A percentile compares a stretch with the other conserved stretches of the same genome.
These are phyloP conservation scores for Protula sp. DNA, from an alignment of 2,888 invertebrate genomes.

Conservation along the genomic window DNA sequence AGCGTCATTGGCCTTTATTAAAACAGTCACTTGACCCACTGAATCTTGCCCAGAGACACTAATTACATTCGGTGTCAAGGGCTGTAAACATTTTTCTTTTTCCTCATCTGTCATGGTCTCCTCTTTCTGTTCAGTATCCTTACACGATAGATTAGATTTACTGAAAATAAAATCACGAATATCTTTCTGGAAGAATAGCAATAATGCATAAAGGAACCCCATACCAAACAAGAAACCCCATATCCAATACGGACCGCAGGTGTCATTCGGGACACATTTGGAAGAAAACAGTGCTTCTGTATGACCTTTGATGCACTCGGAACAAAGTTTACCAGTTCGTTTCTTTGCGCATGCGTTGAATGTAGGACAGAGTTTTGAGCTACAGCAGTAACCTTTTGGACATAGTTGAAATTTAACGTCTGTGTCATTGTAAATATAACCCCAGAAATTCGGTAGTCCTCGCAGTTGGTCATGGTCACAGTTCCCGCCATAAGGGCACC, in stretches of 20 bases:
- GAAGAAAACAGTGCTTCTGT: constrained; percentile 26
- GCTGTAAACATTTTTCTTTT: not conserved
- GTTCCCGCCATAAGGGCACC: constrained; percentile 23
- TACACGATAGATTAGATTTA: not conserved
- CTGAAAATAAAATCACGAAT: constrained; percentile 23
- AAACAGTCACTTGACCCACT: no score
- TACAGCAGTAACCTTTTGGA: constrained; percentile 24
- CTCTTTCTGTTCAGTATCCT: not conserved
- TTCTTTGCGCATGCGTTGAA: constrained; percentile 20
- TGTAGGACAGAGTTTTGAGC: constrained; percentile 8
- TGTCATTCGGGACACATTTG: constrained; percentile 15
- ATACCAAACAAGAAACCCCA: constrained; percentile 14
- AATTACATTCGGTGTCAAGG: not conserved
- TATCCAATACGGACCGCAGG: constrained; percentile 21
- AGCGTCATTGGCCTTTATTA: not conserved
- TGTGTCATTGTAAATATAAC: constrained; percentile 12
- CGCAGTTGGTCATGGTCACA: constrained; percentile 14
- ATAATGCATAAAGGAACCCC: constrained; percentile 19
- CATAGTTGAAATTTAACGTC: constrained; percentile 20
- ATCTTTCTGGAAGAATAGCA: constrained; percentile 25
- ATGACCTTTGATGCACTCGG: constrained; percentile 14
- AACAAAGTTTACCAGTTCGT: constrained; percentile 19
- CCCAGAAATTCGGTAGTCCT: constrained; percentile 27
- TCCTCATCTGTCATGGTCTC: not conserved
- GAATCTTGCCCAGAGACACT: not conserved